phyloP scores from a whole-genome alignment of 2,888 invertebrate genomes.

The Ornithoptera priamus region DNA sequence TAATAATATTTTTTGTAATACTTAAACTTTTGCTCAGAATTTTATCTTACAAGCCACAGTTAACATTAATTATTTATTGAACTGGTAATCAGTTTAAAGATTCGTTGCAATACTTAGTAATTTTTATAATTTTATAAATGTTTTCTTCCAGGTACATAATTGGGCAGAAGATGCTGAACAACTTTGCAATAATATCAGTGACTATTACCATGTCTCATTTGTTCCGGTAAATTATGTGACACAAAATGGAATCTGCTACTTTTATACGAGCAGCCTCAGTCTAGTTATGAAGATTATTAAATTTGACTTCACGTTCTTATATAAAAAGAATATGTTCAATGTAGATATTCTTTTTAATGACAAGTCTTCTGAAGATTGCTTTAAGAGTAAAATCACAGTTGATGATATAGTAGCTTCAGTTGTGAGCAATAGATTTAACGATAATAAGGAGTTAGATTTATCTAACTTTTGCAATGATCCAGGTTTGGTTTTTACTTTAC shows the following conservation, averaged over 20 bases:
- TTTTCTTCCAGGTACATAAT: slow-evolving; percentile 56
- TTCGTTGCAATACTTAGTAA: not conserved
- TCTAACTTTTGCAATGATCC: slow-evolving; percentile 62
- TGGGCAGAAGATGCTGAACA: slow-evolving; percentile 51
- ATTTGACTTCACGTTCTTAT: slow-evolving; percentile 65
- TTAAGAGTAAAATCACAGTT: slow-evolving; percentile 48
- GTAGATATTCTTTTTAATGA: slow-evolving; percentile 65
- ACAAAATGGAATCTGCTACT: slow-evolving; percentile 50
- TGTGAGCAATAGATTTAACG: slow-evolving; percentile 55
- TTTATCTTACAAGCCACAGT: not conserved
- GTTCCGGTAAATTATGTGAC: slow-evolving; percentile 54
- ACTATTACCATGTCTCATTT: slow-evolving; percentile 49
- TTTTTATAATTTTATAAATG: not conserved
- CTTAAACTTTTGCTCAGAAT: not conserved
- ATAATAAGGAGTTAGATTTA: slow-evolving; percentile 58
- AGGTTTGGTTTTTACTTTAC: slow-evolving; percentile 45
- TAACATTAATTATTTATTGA: not conserved
- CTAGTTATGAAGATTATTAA: slow-evolving; percentile 58
- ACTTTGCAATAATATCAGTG: slow-evolving; percentile 54
- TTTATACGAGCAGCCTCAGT: slow-evolving; percentile 60
- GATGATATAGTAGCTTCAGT: slow-evolving; percentile 58
- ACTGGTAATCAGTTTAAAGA: not conserved
- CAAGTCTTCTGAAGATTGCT: slow-evolving; percentile 56
- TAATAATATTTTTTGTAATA: not conserved
- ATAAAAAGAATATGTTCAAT: slow-evolving; percentile 58